Evolutionary conservation across 2,888 invertebrate species (phyloP), one percentile per base, ranked within the genome.

Genomic region (Hedychridium roseum): DNA sequence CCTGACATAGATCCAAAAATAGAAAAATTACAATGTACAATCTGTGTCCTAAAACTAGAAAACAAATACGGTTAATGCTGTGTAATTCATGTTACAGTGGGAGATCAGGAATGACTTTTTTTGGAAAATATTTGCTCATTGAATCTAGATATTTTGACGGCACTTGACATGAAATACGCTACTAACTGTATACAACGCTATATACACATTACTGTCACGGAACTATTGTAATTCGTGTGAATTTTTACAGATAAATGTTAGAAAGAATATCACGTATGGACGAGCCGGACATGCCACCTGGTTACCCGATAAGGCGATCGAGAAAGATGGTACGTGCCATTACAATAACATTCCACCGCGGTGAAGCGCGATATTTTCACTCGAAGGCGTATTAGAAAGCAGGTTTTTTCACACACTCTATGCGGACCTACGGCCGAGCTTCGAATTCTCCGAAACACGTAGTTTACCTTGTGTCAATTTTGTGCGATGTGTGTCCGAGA

Each of bases 271-370:
- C 48, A 44, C 45, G 42, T 50, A 53, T 50, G n/a, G n/a, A n/a
- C n/a, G n/a, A n/a, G n/a, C n/a, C n/a, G n/a, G n/a, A n/a, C n/a
- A n/a, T n/a, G n/a, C n/a, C 44, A 45, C 18, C 21, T 28, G 32
- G 48, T 52, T 57, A 44, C 49, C 54, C 4, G 44, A 61, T 60
- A 60, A 57, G 52, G 57, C 54, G 60, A 57, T 35, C 43, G 20
- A 30, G 35, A 57, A 46, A 50, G 46, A 39, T 20, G 32, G 41
- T 34, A 30, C 16, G 20, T 52, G 51, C 17, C 36, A 48, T 42
- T 42, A n/a, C n/a, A n/a, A 30, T 28, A 34, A 18, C 30, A 32
- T 18, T 6, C 3, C 9, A 21, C 18, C 26, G 17, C 31, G 5
- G 15, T 11, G 20, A 7, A 14, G 4, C 5, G 16, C 6, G 1